Percentiles rank a stretch among this genome's conserved stretches.
phyloP scores from a whole-genome alignment of 64 coral and sea anemone genomes.

The Actinia equina region DNA sequence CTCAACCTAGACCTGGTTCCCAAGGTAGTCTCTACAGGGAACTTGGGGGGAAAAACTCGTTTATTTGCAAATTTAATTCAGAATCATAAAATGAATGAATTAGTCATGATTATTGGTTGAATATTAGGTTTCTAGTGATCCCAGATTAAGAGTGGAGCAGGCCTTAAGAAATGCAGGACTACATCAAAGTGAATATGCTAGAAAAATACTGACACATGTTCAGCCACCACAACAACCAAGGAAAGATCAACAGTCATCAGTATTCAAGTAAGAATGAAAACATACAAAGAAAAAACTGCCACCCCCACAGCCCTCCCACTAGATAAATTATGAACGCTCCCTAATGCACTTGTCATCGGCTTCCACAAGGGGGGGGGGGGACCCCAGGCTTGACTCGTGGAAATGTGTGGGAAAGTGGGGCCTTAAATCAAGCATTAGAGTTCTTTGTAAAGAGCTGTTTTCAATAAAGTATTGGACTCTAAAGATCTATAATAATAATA shows the following conservation, averaged over 20 bases:
- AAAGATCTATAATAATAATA: too few species aligned
- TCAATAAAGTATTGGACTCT: too few species aligned
- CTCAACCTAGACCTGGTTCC: background rate
- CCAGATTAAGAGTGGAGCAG: conserved; percentile 75
- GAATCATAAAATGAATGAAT: too few species aligned
- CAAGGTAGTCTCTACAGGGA: background rate
- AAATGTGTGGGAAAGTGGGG: too few species aligned
- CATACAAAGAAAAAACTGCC: background rate
- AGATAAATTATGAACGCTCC: background rate
- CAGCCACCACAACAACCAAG: conserved; percentile 83
- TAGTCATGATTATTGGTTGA: background rate
- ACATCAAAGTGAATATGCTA: conserved; percentile 89
- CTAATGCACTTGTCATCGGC: too few species aligned
- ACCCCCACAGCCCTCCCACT: too few species aligned
- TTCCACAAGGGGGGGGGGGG: too few species aligned
- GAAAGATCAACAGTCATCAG: conserved; percentile 88
- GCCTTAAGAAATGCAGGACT: conserved; percentile 86
- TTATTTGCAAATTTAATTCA: too few species aligned
- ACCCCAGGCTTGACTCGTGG: too few species aligned
- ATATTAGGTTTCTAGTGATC: conserved; percentile 73
- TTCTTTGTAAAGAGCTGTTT: too few species aligned
- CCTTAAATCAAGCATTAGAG: too few species aligned
- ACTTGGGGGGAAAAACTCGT: too few species aligned
- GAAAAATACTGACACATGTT: conserved; percentile 70
- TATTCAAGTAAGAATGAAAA: conserved; percentile 77